A percentile compares a stretch with the other conserved stretches of the same genome.
Conservation (phyloP, 2,888 invertebrate genomes). For the Campopleginae sp. region DNA sequence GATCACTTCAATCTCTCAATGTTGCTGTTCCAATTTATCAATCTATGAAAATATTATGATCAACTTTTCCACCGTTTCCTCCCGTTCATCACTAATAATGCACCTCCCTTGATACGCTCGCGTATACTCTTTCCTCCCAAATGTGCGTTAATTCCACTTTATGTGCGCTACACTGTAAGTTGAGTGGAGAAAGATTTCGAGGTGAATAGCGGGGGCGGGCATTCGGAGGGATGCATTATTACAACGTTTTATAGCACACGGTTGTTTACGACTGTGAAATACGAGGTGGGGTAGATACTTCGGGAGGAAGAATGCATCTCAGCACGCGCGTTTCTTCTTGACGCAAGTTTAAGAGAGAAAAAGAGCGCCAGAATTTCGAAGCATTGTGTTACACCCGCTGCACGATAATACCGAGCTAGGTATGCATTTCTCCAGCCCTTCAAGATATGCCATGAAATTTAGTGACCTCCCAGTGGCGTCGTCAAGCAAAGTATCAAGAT, state of each 20-base stretch:
- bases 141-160: conserved; percentile 38
- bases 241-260: conserved; percentile 71
- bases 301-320: conserved; percentile 43
- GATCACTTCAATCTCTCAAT: background rate
- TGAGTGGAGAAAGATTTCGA: conserved; percentile 35
- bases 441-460: conserved; percentile 59
- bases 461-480: conserved; percentile 61
- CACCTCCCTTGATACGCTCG: conserved; percentile 18
- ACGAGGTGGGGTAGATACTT: conserved; percentile 55
- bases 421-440: conserved; percentile 41
- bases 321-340: conserved; percentile 45
- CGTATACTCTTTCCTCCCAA: background rate
- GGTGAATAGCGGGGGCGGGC: conserved; percentile 20
- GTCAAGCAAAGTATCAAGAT: conserved; percentile 54
- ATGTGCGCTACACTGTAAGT: conserved; percentile 7
- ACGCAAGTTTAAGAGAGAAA: conserved; percentile 20
- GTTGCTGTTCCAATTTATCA: background rate
- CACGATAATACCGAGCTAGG: conserved; percentile 51
- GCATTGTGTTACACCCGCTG: conserved; percentile 28
- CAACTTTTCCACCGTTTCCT: background rate
- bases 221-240: conserved; percentile 72
- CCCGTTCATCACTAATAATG: conserved; percentile 16
- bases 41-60: background rate
- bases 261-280: conserved; percentile 73
- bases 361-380: conserved; percentile 25